Percentiles rank a stretch among this genome's conserved stretches.
These are phyloP conservation scores for Sebastes fasciatus DNA, from an alignment of 2,113 vertebrate species.

Conservation along the genomic window DNA sequence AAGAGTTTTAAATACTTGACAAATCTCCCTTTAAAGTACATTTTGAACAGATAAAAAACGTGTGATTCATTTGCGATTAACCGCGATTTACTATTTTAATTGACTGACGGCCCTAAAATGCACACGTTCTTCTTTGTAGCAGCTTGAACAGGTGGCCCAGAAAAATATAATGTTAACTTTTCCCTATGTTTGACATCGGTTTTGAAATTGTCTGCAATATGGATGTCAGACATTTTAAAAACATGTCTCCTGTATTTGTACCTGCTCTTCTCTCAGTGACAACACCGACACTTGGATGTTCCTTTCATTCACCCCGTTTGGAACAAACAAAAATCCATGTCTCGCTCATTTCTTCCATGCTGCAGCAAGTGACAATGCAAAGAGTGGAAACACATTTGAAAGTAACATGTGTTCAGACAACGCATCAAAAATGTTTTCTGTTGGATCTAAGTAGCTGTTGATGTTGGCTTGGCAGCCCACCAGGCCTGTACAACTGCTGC, in stretches of 20 bases:
- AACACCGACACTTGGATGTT: neutral
- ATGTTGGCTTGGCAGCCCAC: neutral
- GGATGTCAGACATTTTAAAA: neutral
- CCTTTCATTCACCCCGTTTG: conserved; percentile 9
- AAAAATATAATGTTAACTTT: neutral
- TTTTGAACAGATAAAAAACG: too few species aligned
- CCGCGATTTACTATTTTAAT: too few species aligned
- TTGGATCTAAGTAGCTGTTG: conserved; percentile 1
- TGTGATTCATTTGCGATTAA: too few species aligned
- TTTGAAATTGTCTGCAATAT: neutral
- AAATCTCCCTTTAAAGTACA: too few species aligned
- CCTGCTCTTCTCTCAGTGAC: neutral
- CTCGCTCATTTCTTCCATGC: neutral
- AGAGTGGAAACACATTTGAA: neutral
- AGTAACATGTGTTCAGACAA: neutral
- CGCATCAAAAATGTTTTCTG: conserved; percentile 2
- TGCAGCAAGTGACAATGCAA: neutral
- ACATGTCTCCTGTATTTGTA: neutral
- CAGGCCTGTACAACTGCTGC: neutral
- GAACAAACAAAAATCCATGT: conserved; percentile 4
- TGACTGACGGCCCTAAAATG: too few species aligned
- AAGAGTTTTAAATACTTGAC: too few species aligned
- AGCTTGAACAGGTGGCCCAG: neutral
- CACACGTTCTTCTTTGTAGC: neutral
- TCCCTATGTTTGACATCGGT: neutral